Conservation (phyloP, 2,113 vertebrate genomes). For the Hypomesus transpacificus region DNA sequence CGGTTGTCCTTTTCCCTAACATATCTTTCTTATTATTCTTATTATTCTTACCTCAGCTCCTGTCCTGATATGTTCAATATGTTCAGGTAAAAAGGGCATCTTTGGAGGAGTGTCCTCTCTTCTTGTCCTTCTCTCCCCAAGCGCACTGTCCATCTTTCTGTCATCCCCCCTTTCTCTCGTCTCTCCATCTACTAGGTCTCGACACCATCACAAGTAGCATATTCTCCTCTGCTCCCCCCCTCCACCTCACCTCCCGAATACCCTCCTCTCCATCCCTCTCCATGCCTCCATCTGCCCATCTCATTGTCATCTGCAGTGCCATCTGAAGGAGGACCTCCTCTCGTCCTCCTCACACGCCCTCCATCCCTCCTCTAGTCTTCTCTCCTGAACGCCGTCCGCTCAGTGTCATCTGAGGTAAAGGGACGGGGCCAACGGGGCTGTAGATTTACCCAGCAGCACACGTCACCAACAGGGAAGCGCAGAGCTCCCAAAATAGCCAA, state of each 20-base stretch:
- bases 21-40: not conserved
- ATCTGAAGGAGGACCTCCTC: not conserved
- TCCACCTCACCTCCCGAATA: constrained; percentile 3
- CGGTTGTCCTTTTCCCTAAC: not conserved
- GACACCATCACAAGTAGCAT: not conserved
- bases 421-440: constrained; percentile 51
- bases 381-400: constrained; percentile 8
- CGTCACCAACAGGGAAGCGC: constrained; percentile 61
- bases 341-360: not conserved
- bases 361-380: not conserved
- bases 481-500: constrained; percentile 67
- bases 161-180: constrained; percentile 2
- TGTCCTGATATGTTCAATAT: not conserved
- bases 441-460: constrained; percentile 72
- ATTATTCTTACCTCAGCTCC: not conserved
- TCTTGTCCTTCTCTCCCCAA: constrained; percentile 24
- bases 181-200: not conserved
- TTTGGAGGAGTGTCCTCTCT: constrained; percentile 48
- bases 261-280: not conserved
- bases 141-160: not conserved
- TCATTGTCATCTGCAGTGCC: too few relatives aligned
- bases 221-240: not conserved
- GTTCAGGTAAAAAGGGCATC: not conserved
- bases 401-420: constrained; percentile 61
- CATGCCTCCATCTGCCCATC: constrained; percentile 11